phyloP scores from a whole-genome alignment of 1,140 invertebrate genomes.

The Holotrichia oblita region DNA sequence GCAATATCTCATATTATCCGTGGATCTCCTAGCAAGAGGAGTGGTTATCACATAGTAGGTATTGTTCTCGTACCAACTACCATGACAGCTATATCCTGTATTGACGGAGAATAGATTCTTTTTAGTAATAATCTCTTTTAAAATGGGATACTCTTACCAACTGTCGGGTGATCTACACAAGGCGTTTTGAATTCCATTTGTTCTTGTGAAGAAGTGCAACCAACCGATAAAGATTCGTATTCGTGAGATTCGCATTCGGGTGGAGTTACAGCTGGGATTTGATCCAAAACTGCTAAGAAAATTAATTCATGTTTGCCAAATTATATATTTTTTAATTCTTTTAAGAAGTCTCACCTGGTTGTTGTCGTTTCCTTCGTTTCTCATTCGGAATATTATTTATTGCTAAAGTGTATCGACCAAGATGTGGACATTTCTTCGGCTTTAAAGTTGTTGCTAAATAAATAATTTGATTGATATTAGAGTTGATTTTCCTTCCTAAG shows the following conservation, averaged over 20 bases:
- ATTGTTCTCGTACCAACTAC: slow-evolving; percentile 73
- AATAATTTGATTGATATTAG: not conserved
- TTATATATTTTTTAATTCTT: not conserved
- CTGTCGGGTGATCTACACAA: slow-evolving; percentile 61
- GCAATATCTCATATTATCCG: slow-evolving; percentile 63
- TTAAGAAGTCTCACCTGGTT: slow-evolving; percentile 43
- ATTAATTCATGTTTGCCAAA: slow-evolving; percentile 7
- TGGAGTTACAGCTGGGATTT: slow-evolving; percentile 43
- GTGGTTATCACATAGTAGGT: slow-evolving; percentile 73
- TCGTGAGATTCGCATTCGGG: slow-evolving; percentile 61
- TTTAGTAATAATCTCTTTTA: too few species aligned
- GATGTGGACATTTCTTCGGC: slow-evolving; percentile 72
- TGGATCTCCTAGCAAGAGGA: slow-evolving; percentile 59
- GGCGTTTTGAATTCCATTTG: slow-evolving; percentile 75
- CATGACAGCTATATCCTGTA: slow-evolving; percentile 74
- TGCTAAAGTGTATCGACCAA: slow-evolving; percentile 74
- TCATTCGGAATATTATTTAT: slow-evolving; percentile 61
- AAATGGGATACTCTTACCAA: slow-evolving; percentile 50
- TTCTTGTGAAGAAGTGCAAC: slow-evolving; percentile 70
- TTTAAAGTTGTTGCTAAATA: slow-evolving; percentile 71
- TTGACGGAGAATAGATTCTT: too few species aligned
- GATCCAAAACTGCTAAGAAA: slow-evolving; percentile 47
- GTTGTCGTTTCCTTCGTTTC: slow-evolving; percentile 54
- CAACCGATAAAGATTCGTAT: slow-evolving; percentile 71
- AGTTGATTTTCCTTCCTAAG: not conserved